Evolutionary conservation across 1,140 invertebrate genomes (phyloP).

Genomic region (Tyrophagus putrescentiae): DNA sequence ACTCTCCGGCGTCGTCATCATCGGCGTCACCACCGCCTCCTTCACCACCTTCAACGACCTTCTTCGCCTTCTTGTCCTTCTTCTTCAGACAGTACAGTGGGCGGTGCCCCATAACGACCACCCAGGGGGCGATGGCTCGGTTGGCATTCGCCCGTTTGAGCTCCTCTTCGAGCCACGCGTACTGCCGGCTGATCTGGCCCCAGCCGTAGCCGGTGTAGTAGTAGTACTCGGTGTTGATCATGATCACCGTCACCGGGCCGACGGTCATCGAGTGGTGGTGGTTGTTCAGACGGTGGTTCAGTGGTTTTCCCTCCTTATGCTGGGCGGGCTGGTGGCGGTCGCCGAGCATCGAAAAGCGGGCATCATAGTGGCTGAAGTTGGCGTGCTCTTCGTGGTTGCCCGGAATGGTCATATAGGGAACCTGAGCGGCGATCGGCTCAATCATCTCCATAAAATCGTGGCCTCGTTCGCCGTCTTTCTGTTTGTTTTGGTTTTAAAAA

Average conservation of each 20-base stretch:
- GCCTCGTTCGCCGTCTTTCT: slow-evolving; percentile 50
- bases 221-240: slow-evolving; percentile 90
- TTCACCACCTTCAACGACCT: no score
- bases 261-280: slow-evolving; percentile 43
- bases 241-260: slow-evolving; percentile 77
- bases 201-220: slow-evolving; percentile 60
- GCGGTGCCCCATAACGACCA: slow-evolving; percentile 77
- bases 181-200: slow-evolving; percentile 63
- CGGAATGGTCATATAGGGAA: slow-evolving; percentile 78
- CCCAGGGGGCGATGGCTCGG: slow-evolving; percentile 64
- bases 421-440: slow-evolving; percentile 62
- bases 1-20: no score
- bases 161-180: slow-evolving; percentile 71
- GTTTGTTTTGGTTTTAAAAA: slow-evolving; percentile 13
- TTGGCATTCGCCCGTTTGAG: slow-evolving; percentile 47
- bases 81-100: slow-evolving; percentile 87
- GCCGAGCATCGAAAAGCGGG: slow-evolving; percentile 46
- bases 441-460: slow-evolving; percentile 82
- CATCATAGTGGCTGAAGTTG: slow-evolving; percentile 69
- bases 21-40: no score
- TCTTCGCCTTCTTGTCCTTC: no score
- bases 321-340: slow-evolving; percentile 16
- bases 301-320: no score
- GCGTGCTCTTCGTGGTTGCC: slow-evolving; percentile 79
- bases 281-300: slow-evolving; percentile 22